These are phyloP conservation scores for Teleopsis dalmanni DNA, from an alignment of 1,140 invertebrate genomes.

Conservation along the genomic window DNA sequence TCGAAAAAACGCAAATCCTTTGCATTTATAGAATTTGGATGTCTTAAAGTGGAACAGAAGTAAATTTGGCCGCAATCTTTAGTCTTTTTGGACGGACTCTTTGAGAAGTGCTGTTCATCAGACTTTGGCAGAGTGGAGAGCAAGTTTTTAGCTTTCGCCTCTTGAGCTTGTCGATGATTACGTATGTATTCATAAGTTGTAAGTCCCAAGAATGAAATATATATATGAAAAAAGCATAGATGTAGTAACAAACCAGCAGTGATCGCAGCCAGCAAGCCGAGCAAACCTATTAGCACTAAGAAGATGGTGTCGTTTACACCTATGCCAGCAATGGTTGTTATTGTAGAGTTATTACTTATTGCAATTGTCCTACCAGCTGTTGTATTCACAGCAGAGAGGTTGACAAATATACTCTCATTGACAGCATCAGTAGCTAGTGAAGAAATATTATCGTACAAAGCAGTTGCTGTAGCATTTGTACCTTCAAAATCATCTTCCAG, in stretches of 20 bases:
- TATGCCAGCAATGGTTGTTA: slow-evolving; percentile 26
- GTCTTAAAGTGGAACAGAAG: slow-evolving; percentile 31
- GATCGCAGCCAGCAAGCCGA: slow-evolving; percentile 63
- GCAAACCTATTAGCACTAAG: slow-evolving; percentile 55
- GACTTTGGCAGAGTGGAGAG: slow-evolving; percentile 17
- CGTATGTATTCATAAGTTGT: slow-evolving; percentile 86
- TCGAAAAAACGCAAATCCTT: slow-evolving; percentile 9
- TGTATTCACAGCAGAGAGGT: background rate
- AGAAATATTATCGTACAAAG: slow-evolving; percentile 1
- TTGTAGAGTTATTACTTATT: slow-evolving; percentile 16
- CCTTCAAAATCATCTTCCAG: background rate
- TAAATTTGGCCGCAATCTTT: slow-evolving; percentile 24
- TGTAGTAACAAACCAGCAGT: slow-evolving; percentile 75
- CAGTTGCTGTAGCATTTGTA: background rate
- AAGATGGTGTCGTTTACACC: slow-evolving; percentile 51
- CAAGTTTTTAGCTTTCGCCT: slow-evolving; percentile 21
- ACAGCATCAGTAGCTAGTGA: slow-evolving; percentile 16
- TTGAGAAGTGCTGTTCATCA: slow-evolving; percentile 11
- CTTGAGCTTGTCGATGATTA: slow-evolving; percentile 49
- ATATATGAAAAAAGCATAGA: slow-evolving; percentile 82
- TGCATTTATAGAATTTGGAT: slow-evolving; percentile 20
- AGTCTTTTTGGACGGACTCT: slow-evolving; percentile 31
- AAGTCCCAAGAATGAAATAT: slow-evolving; percentile 73
- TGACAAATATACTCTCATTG: slow-evolving; percentile 6
- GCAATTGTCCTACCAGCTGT: background rate